Conservation (phyloP, 2,113 vertebrate species). For the Camelus dromedarius region DNA sequence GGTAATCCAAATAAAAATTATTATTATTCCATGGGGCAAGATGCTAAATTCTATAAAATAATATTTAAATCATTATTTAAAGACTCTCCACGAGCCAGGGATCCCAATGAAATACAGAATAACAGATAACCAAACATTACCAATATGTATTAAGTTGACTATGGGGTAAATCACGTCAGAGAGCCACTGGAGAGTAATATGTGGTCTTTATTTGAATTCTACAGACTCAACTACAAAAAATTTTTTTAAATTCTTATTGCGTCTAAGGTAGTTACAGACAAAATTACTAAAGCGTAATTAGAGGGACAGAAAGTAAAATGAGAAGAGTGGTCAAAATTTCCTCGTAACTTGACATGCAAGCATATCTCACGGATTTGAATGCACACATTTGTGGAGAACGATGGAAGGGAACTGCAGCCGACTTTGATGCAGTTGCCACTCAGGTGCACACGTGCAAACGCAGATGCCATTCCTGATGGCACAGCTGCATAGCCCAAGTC, state of each 20-base stretch:
- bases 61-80: constrained; percentile 34
- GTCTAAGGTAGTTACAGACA: background rate
- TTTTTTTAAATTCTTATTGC: background rate
- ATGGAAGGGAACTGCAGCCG: background rate
- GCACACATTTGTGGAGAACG: background rate
- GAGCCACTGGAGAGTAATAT: background rate
- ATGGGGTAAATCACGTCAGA: background rate
- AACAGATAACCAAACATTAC: constrained; percentile 8
- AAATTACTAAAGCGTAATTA: background rate
- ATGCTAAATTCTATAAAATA: constrained; percentile 43
- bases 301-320: background rate
- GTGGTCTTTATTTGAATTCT: no score
- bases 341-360: background rate
- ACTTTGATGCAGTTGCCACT: background rate
- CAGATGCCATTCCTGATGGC: background rate
- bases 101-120: background rate
- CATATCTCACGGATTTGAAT: background rate
- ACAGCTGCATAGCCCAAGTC: background rate
- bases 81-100: background rate
- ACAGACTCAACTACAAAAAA: background rate
- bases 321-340: background rate
- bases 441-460: rapidly evolving
- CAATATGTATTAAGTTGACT: background rate
- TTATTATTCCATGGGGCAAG: background rate
- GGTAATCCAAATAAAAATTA: background rate